Conservation (phyloP, 2,888 invertebrate species). For the Formica aserva region DNA sequence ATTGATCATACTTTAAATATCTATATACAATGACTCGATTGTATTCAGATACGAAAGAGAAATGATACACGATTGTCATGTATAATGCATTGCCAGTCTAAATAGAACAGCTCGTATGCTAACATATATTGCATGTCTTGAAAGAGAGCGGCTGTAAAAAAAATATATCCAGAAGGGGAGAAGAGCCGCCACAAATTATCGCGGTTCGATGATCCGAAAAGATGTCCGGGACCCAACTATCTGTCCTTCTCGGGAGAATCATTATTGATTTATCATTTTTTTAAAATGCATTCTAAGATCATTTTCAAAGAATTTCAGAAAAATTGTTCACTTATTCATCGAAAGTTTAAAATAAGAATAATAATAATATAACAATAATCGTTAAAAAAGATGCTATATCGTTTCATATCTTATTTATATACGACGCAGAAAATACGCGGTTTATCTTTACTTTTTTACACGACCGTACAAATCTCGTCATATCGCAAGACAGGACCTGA, state of each 20-base stretch:
- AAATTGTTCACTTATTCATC: not conserved
- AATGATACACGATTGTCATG: not conserved
- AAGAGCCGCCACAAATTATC: not conserved
- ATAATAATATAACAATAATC: not conserved
- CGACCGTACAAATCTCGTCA: not conserved
- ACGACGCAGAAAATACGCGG: not conserved
- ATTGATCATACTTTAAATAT: not conserved
- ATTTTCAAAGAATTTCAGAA: not conserved
- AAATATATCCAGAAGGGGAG: not conserved
- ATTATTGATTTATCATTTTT: slow-evolving; percentile 27
- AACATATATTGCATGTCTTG: not conserved
- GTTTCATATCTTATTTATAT: not conserved
- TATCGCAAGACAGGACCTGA: not conserved
- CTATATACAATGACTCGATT: slow-evolving; percentile 9
- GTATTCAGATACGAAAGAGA: not conserved
- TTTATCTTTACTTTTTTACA: not conserved
- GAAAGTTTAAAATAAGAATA: not conserved
- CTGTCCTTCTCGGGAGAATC: slow-evolving; percentile 2
- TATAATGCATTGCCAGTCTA: slow-evolving; percentile 5
- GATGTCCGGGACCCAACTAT: not conserved
- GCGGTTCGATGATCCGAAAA: not conserved
- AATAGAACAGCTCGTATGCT: slow-evolving; percentile 20
- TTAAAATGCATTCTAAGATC: not conserved
- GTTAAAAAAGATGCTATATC: not conserved
- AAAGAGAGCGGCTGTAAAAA: not conserved